Evolutionary conservation across 2,797 vertebrate species (phyloP).

Genomic region (Pachyuromys duprasi): DNA sequence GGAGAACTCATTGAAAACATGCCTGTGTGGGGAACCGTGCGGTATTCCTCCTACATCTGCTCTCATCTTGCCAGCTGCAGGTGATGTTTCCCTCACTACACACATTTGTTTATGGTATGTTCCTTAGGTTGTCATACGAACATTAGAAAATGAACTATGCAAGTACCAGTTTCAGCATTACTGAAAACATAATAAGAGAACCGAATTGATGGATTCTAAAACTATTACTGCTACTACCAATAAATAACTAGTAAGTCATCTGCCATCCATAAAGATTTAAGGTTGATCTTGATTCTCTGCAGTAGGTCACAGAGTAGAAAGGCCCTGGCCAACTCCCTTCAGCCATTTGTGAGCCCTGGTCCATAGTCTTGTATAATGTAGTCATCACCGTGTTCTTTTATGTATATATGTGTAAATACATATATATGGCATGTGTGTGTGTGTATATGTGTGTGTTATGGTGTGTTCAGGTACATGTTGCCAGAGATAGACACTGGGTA

Average conservation of each 20-base stretch:
- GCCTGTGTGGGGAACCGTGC: background rate
- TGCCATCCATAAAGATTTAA: background rate
- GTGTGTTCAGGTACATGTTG: too few relatives aligned
- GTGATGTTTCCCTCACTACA: background rate
- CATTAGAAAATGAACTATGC: background rate
- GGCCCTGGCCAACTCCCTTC: background rate
- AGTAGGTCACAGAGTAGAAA: background rate
- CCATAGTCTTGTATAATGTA: background rate
- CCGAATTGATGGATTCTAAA: background rate
- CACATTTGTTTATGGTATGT: background rate
- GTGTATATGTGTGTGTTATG: fast-evolving
- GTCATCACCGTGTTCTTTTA: background rate
- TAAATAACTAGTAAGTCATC: background rate
- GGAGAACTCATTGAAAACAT: background rate
- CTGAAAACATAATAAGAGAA: background rate
- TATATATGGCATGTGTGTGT: background rate
- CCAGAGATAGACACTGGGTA: background rate
- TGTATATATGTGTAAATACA: background rate
- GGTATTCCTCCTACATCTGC: background rate
- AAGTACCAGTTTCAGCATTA: background rate
- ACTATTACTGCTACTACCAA: background rate
- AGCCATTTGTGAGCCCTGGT: background rate
- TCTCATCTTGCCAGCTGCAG: background rate
- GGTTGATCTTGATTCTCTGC: background rate
- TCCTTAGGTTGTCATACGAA: background rate